Percentiles rank a stretch among this genome's conserved stretches.
Evolutionary conservation across 1,140 invertebrate genomes (phyloP).

Genomic region (Drosophila eugracilis): DNA sequence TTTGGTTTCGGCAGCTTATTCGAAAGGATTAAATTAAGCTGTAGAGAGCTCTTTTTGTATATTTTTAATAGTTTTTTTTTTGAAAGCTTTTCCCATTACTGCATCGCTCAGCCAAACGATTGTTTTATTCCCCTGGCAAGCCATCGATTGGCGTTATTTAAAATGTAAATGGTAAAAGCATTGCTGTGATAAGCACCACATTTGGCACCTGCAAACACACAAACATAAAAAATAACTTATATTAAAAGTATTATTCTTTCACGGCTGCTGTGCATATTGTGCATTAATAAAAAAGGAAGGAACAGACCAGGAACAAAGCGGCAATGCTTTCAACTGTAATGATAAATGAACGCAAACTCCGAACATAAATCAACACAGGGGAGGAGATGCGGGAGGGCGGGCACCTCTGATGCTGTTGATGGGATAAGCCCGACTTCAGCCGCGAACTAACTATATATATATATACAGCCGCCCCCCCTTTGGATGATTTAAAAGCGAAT

Average conservation of each 20-base stretch:
- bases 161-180: conserved; percentile 66
- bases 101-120: background rate
- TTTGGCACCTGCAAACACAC: conserved; percentile 64
- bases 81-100: background rate
- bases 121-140: conserved; percentile 15
- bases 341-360: conserved; percentile 81
- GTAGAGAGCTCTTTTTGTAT: background rate
- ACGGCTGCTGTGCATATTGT: conserved; percentile 54
- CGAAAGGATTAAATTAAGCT: background rate
- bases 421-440: conserved; percentile 77
- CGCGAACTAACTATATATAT: conserved; percentile 63
- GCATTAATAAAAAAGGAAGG: conserved; percentile 63
- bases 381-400: conserved; percentile 6
- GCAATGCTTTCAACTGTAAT: conserved; percentile 82
- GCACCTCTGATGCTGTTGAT: conserved; percentile 71
- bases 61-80: conserved; percentile 1
- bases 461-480: conserved; percentile 3
- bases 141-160: conserved; percentile 32
- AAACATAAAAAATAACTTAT: conserved; percentile 46
- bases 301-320: conserved; percentile 60
- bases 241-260: conserved; percentile 78
- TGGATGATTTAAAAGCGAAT: conserved; percentile 75
- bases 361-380: conserved; percentile 70
- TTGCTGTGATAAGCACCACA: conserved; percentile 67
- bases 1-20: background rate